Base-by-base conservation (phyloP, 2,888 invertebrate genomes). In the Plebejus melissa region DNA sequence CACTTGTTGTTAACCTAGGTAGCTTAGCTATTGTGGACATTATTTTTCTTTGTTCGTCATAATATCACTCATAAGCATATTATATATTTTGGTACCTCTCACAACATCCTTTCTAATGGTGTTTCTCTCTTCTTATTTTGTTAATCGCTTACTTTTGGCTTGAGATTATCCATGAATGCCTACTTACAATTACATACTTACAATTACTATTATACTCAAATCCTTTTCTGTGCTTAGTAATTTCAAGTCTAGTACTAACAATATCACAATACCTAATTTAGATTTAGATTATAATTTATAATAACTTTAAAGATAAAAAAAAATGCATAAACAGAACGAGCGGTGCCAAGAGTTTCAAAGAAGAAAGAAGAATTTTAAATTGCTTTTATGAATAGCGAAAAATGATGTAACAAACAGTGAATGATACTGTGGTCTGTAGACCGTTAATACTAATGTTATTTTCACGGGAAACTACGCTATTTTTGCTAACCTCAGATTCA, bases 391-490 rank as follows among this genome's bases (percentile, higher is more conserved):
- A 54, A 54, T 54, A 13, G 54, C 4, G 13, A 58, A 58, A n/a
- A 46, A 9, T 58, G 7, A n/a, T n/a, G 58, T 1, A 22, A 58
- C 22, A 58, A 58, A 58, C 22, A 6, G 58, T 58, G 7, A 58
- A 58, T 22, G 58, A 22, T 22, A 22, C 9, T 46, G 46, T 46
- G 11, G 9, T 3, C 54, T 46, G 46, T 46, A 2, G 9, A 11
- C 54, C 54, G 54, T 16, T 50, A 50, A 13, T 50, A 13, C 13
- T 50, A 50, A 9, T 28, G 22, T 28, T 28, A 28, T 60, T 28
- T 60, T 60, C 28, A 60, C 28, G 60, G 60, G 60, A 60, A 60
- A 28, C 54, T 54, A 54, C 60, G 60, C 11, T 28, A 60, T 60
- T 60, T 60, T 60, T 60, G 60, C 11, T 60, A 60, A 60, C 28